These are phyloP conservation scores for Drosophila jambulina DNA, from an alignment of 1,140 invertebrate genomes.

Conservation along the genomic window DNA sequence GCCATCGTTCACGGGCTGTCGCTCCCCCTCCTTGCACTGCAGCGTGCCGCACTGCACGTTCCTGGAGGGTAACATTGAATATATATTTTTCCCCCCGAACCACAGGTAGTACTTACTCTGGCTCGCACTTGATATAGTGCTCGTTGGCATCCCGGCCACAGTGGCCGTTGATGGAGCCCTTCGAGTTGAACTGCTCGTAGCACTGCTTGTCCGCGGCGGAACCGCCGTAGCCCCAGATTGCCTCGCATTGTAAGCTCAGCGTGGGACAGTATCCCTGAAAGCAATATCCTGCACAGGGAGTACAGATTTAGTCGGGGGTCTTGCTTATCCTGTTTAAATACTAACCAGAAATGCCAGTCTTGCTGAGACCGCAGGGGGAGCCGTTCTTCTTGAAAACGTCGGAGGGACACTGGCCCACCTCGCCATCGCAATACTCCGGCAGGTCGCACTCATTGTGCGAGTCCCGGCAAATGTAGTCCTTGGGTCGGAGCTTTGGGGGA, in stretches of 20 bases:
- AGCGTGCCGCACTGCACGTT: slow-evolving; percentile 95
- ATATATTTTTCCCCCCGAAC: not conserved
- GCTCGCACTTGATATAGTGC: slow-evolving; percentile 93
- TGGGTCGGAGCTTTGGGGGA: slow-evolving; percentile 88
- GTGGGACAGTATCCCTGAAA: slow-evolving; percentile 97
- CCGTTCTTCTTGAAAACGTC: slow-evolving; percentile 97
- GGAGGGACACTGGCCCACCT: slow-evolving; percentile 93
- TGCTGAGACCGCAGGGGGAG: slow-evolving; percentile 89
- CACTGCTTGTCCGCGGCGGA: slow-evolving; percentile 92
- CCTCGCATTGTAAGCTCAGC: slow-evolving; percentile 93
- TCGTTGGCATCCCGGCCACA: slow-evolving; percentile 93
- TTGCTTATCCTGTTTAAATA: not conserved
- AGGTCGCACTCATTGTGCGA: slow-evolving; percentile 97
- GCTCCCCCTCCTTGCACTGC: slow-evolving; percentile 94
- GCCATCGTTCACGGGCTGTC: slow-evolving; percentile 90
- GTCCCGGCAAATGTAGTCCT: slow-evolving; percentile 92
- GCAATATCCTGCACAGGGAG: slow-evolving; percentile 89
- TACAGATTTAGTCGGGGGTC: too few species aligned
- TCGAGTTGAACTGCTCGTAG: slow-evolving; percentile 97
- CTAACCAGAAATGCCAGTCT: slow-evolving; percentile 81
- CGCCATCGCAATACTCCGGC: slow-evolving; percentile 95
- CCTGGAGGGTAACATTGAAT: slow-evolving; percentile 84
- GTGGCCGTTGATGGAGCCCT: slow-evolving; percentile 96
- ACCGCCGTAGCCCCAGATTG: slow-evolving; percentile 95
- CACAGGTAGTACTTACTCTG: slow-evolving; percentile 89